These are phyloP conservation scores for Sphecodes monilicornis DNA, from an alignment of 2,888 invertebrate genomes.

Conservation along the genomic window DNA sequence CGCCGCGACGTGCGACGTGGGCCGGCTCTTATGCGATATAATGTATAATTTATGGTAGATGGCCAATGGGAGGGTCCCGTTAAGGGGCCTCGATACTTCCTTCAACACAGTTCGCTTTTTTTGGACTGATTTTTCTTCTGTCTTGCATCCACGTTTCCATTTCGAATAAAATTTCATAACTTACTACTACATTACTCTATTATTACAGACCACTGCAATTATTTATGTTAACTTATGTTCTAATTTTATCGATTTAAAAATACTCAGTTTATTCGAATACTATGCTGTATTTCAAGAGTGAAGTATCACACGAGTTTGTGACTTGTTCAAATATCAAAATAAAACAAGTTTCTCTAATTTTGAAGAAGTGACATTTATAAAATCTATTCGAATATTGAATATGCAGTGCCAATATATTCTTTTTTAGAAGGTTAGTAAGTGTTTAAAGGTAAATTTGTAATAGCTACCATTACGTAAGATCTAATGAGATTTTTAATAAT, in stretches of 20 bases:
- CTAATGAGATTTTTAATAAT: too few relatives aligned
- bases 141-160: slow-evolving; percentile 6
- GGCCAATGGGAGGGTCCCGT: slow-evolving; percentile 71
- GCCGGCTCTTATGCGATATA: slow-evolving; percentile 70
- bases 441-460: too few relatives aligned
- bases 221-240: not conserved
- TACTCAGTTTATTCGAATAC: too few relatives aligned
- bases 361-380: too few relatives aligned
- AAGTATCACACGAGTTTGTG: too few relatives aligned
- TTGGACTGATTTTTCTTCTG: slow-evolving; percentile 67
- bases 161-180: slow-evolving; percentile 28
- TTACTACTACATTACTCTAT: not conserved
- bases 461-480: too few relatives aligned
- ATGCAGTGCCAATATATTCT: too few relatives aligned
- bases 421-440: too few relatives aligned
- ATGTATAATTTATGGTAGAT: slow-evolving; percentile 72
- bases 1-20: slow-evolving; percentile 65
- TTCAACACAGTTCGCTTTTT: slow-evolving; percentile 60
- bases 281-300: too few relatives aligned
- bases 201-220: not conserved
- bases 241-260: not conserved
- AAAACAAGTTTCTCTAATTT: too few relatives aligned
- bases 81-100: slow-evolving; percentile 71
- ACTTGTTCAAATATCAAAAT: too few relatives aligned
- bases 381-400: too few relatives aligned